phyloP scores from a whole-genome alignment of 2,113 vertebrate species.

The Gavia stellata region DNA sequence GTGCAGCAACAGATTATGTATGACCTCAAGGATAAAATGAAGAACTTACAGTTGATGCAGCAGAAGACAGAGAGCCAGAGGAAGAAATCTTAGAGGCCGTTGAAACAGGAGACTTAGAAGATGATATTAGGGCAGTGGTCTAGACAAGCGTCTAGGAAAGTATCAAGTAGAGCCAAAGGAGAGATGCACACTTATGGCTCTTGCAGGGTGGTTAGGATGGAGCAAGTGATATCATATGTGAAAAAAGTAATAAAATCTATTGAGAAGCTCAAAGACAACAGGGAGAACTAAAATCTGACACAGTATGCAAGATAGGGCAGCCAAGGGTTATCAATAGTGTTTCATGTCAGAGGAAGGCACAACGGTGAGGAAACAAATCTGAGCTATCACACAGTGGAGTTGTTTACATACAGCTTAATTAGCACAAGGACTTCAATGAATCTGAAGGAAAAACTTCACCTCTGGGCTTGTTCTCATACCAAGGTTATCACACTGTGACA shows the following conservation, averaged over 20 bases:
- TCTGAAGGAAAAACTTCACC: neutral
- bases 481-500: constrained; percentile 3
- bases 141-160: neutral
- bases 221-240: neutral
- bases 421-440: neutral
- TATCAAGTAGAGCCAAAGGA: neutral
- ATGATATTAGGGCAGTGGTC: neutral
- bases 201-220: neutral
- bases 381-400: neutral
- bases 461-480: neutral
- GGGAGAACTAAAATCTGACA: neutral
- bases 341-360: neutral
- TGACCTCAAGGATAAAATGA: neutral
- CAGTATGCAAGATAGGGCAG: neutral
- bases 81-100: neutral
- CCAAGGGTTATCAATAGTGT: neutral
- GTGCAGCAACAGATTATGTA: neutral
- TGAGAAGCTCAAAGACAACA: neutral
- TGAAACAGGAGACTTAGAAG: neutral
- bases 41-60: neutral
- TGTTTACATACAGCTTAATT: constrained; percentile 15
- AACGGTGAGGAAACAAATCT: neutral
- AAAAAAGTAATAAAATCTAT: neutral
- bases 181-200: neutral
- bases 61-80: neutral